phyloP scores from a whole-genome alignment of 1,140 invertebrate genomes.

The Akabosia matsudoensis region DNA sequence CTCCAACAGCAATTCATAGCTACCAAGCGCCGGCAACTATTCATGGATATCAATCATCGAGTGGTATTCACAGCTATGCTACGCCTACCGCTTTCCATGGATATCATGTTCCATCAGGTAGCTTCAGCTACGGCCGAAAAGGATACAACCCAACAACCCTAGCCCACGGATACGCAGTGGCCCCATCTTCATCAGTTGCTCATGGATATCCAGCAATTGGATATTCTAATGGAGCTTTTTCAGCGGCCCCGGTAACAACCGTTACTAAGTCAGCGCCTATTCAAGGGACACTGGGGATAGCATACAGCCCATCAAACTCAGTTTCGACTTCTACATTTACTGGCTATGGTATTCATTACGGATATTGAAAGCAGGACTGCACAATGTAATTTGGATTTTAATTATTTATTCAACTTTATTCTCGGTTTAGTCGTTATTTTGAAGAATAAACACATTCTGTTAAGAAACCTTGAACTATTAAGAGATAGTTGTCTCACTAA shows the following conservation, averaged over 20 bases:
- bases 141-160: background rate
- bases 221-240: conserved; percentile 34
- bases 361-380: conserved; percentile 35
- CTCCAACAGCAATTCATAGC: too few relatives aligned
- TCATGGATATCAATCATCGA: background rate
- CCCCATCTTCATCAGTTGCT: conserved; percentile 39
- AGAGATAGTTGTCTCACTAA: too few relatives aligned
- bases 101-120: background rate
- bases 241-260: conserved; percentile 23
- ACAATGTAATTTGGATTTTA: too few relatives aligned
- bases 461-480: too few relatives aligned
- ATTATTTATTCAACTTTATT: too few relatives aligned
- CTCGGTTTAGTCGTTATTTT: too few relatives aligned
- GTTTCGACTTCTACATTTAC: conserved; percentile 35
- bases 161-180: conserved; percentile 35
- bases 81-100: conserved; percentile 20
- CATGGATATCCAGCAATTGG: conserved; percentile 37
- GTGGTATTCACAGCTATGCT: conserved; percentile 12
- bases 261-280: conserved; percentile 38
- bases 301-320: conserved; percentile 34
- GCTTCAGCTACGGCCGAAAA: background rate
- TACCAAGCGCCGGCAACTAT: background rate
- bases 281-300: background rate
- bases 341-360: conserved; percentile 37
- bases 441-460: too few relatives aligned